Evolutionary conservation across 2,113 vertebrate genomes (phyloP), one percentile per base, ranked within the genome.

Genomic region (Gnathonemus echidnorhynchus): DNA sequence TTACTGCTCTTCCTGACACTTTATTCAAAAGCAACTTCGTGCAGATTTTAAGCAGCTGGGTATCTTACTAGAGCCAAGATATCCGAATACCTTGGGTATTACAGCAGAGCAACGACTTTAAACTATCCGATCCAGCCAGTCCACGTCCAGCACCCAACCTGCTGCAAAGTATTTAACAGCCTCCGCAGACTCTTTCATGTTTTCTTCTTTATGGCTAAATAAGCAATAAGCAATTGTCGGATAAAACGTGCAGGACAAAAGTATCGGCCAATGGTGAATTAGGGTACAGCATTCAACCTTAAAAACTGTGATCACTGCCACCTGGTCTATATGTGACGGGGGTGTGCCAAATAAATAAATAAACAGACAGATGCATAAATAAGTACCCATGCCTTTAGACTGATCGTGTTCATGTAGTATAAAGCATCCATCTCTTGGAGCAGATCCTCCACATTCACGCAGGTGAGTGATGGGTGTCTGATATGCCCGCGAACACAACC

Each of bases 401-500:
- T 77, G 70, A 24, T 77, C 13, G 11, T 6, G 15, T 39, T 39
- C 11, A 77, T 27, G 62, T 10, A 66, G 62, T 66, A 39, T 77
- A 42, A 80, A 80, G 74, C 35, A 80, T 19, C 35, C 35, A 80
- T 50, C 62, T 27, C 45, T 77, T 50, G n/a, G n/a, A 48, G 24
- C 21, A 84, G 39, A 45, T 48, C 83, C 74, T 13, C 49, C 74
- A 42, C 5, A 80, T 80, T 2, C 35, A 17, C 31, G 31, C 74
- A 6, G 27, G 74, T 80, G 74, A 80, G 74, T 11, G n/a, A 9
- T 42, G 27, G 21, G 21, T 39, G 90, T 90, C 88, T 89, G 89
- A 21, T 62, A 31, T 86, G 24, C 58, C 91, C 93, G 58, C 58
- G 24, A 66, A 66, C 58, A 10, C 62, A 66, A 27, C 62, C 92